Base-by-base conservation (phyloP, 2,888 invertebrate species). In the Drosophila kanekoi region DNA sequence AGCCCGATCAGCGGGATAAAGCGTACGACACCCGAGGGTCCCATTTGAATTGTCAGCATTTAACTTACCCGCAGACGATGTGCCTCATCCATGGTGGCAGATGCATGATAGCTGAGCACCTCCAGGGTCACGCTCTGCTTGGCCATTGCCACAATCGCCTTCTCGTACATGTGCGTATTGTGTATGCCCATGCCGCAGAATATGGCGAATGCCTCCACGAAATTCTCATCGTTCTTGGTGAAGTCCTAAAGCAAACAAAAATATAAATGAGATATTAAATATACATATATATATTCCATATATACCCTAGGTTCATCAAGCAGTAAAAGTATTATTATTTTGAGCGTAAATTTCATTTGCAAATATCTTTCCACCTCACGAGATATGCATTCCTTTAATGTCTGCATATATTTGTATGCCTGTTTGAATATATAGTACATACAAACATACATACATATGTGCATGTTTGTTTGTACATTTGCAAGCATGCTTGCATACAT, bases 131-230 rank as follows among this genome's bases (percentile, higher is more conserved):
- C 98, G 90, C 96, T 97, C 93, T 98, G 98, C 92, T 98, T 98
- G 63, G 98, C 98, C 96, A 98, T 98, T 16, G 98, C 97, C 68
- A 97, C 97, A 91, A 97, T 96, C 41, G 98, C 98, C 93, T 96
- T 97, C 93, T 98, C 98, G 91, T 98, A 98, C 98, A 98, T 98
- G 92, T 98, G 97, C 57, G 98, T 98, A 91, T 98, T 98, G 93
- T 98, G 97, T 71, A 98, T 98, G 58, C 98, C 98, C 96, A 98
- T 97, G 37, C 98, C 98, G 93, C 98, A 98, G 93, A 98, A 98
- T 88, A 98, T 98, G 72, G 98, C 98, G 93, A 98, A 98, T 3
- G 98, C 98, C 93, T 98, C 98, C 77, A 98, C 97, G 91, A 98
- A 97, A 93, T 98, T 98, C 93, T 98, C 98, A 92, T 98, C 98